Evolutionary conservation across 2,888 invertebrate genomes (phyloP).

Genomic region (Drosophila birchii): DNA sequence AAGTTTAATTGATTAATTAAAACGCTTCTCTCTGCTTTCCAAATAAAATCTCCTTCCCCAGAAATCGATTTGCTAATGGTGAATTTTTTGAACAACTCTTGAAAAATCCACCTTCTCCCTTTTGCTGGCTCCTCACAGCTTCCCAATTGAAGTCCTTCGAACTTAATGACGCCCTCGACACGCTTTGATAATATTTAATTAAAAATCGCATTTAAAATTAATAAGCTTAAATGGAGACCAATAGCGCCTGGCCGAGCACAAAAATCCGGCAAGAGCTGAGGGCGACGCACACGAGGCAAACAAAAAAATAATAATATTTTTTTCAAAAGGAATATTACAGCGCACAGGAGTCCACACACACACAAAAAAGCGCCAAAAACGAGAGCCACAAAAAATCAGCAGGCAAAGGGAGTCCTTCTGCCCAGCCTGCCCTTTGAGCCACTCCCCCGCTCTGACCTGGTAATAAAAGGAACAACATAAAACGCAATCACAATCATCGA

Average conservation of each 20-base stretch:
- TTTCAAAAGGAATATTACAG: constrained; percentile 75
- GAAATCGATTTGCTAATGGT: constrained; percentile 10
- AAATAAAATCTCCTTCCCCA: neutral
- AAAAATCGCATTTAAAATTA: constrained; percentile 76
- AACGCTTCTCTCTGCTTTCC: neutral
- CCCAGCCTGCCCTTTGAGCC: constrained; percentile 12
- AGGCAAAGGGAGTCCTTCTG: constrained; percentile 1
- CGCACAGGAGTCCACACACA: constrained; percentile 39
- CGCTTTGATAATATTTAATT: constrained; percentile 74
- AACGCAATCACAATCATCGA: constrained; percentile 83
- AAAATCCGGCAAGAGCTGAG: constrained; percentile 35
- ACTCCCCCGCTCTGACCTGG: constrained; percentile 49
- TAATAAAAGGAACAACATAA: constrained; percentile 77
- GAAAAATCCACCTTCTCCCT: neutral
- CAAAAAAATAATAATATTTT: constrained; percentile 49
- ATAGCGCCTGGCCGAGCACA: constrained; percentile 66
- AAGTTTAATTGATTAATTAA: constrained; percentile 32
- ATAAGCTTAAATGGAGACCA: constrained; percentile 78
- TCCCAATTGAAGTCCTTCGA: constrained; percentile 24
- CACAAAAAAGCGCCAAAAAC: constrained; percentile 36
- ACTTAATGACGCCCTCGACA: constrained; percentile 58
- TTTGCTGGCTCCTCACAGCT: neutral
- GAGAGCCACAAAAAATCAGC: constrained; percentile 15
- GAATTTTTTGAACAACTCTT: constrained; percentile 13
- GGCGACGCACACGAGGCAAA: constrained; percentile 50